These are phyloP conservation scores for Ageneiosus marmoratus DNA, from an alignment of 2,113 vertebrate species.

Conservation along the genomic window DNA sequence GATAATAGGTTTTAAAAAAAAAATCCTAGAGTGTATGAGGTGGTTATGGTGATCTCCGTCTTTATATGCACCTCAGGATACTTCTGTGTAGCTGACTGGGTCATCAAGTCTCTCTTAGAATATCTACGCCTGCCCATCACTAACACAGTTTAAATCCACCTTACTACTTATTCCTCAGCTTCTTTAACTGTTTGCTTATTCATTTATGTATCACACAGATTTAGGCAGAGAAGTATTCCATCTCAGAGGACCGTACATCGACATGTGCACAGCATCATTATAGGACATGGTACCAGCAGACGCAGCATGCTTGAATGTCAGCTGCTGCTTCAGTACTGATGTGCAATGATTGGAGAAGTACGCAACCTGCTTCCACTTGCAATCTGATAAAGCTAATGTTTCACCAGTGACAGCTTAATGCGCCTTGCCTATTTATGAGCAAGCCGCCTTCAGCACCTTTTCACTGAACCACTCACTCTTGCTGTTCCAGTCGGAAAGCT, in stretches of 20 bases:
- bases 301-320: not conserved
- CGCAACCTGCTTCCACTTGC: not conserved
- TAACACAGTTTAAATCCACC: not conserved
- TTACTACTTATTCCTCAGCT: not conserved
- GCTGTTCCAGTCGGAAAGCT: conserved; percentile 23
- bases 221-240: not conserved
- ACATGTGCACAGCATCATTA: not conserved
- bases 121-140: not conserved
- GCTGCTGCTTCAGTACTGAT: conserved; percentile 15
- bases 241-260: not conserved
- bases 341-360: not conserved
- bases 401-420: conserved; percentile 34
- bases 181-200: conserved; percentile 9
- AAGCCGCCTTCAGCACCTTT: conserved; percentile 12
- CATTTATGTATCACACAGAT: conserved; percentile 19
- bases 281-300: not conserved
- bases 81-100: not conserved
- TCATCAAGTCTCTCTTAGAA: not conserved
- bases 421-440: not conserved
- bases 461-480: not conserved
- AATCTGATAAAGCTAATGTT: conserved; percentile 26
- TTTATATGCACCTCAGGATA: not conserved
- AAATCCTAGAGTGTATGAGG: not conserved
- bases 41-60: not conserved
- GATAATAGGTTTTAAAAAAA: not conserved